Conservation (phyloP, 2,113 vertebrate species). For the Pterocles burchelli region DNA sequence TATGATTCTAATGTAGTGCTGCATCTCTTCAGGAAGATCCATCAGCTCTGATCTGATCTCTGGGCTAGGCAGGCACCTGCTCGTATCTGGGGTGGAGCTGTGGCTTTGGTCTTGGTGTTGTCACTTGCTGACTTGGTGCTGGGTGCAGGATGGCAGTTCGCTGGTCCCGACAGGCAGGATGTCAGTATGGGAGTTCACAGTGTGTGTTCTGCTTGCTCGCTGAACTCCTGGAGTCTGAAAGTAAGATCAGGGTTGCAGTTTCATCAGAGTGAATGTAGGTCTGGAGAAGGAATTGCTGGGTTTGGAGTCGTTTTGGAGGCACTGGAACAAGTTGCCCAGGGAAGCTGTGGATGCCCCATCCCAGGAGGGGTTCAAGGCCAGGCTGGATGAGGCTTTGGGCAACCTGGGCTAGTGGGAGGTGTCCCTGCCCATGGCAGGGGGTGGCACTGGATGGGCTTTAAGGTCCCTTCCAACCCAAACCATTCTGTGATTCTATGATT, state of each 20-base stretch:
- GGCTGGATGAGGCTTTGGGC: no score
- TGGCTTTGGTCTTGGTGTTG: neutral
- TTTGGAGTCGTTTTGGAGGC: no score
- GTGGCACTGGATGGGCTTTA: no score
- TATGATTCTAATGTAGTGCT: neutral
- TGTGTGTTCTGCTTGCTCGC: neutral
- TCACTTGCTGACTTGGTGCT: neutral
- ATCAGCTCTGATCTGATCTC: neutral
- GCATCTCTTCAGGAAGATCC: neutral
- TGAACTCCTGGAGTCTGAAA: neutral
- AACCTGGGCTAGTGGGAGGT: no score
- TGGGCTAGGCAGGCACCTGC: neutral
- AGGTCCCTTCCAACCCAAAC: no score
- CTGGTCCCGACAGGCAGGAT: neutral
- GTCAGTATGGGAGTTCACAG: rapidly evolving
- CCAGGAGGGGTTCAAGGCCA: no score
- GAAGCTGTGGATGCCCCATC: no score
- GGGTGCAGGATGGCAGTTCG: neutral
- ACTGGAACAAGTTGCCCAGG: no score
- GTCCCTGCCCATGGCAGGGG: no score
- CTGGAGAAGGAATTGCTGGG: neutral
- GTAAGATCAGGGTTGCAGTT: neutral
- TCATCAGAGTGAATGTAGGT: neutral
- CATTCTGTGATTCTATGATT: no score
- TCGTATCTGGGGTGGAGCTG: neutral